Evolutionary conservation across 2,888 invertebrate genomes (phyloP).

Genomic region (Cetonia aurata): DNA sequence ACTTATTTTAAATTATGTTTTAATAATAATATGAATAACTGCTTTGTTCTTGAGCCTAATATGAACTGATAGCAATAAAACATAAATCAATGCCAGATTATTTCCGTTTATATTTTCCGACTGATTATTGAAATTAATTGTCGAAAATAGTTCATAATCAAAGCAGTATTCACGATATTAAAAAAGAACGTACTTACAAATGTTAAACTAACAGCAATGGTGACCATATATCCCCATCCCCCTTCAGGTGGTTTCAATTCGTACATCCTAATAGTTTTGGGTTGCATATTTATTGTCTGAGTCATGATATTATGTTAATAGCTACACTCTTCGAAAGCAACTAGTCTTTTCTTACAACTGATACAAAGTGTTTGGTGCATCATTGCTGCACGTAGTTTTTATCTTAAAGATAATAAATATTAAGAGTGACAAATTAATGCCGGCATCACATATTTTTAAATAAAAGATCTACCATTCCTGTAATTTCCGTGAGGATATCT

Average conservation of each 20-base stretch:
- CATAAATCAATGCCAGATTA: too few relatives aligned
- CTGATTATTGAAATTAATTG: background rate
- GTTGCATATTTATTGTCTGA: background rate
- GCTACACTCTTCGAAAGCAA: background rate
- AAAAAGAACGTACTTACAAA: conserved; percentile 69
- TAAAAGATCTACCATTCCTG: background rate
- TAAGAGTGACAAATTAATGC: conserved; percentile 6
- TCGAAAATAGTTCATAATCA: too few relatives aligned
- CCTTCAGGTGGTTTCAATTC: conserved; percentile 66
- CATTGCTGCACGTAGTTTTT: conserved; percentile 15
- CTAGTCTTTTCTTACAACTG: conserved; percentile 18
- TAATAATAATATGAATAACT: too few relatives aligned
- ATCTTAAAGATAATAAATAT: conserved; percentile 32
- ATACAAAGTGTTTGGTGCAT: conserved; percentile 1
- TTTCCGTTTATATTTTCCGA: conserved; percentile 1
- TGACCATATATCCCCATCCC: conserved; percentile 84
- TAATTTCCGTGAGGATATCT: background rate
- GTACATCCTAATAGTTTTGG: conserved; percentile 41
- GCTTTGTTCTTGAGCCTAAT: too few relatives aligned
- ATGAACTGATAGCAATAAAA: too few relatives aligned
- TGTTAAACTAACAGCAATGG: conserved; percentile 78
- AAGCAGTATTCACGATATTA: too few relatives aligned
- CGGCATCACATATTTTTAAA: conserved; percentile 6
- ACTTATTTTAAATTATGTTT: too few relatives aligned
- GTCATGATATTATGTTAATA: conserved; percentile 18